phyloP scores from a whole-genome alignment of 2,888 invertebrate species.

The Reticulitermes lucifugus region DNA sequence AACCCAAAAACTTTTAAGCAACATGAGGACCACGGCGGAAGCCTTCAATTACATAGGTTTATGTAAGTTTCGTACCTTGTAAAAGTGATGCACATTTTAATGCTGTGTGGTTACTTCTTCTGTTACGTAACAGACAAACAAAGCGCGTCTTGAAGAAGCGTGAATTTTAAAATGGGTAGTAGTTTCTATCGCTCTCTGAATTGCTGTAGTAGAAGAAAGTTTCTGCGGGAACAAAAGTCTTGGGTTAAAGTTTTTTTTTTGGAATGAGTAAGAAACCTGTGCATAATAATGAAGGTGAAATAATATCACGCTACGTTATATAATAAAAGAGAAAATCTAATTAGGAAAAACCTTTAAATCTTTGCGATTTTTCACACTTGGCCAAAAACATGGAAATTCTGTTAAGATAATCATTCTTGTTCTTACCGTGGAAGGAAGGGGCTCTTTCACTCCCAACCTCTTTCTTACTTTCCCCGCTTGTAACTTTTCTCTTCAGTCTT shows the following conservation, averaged over 20 bases:
- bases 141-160: background rate
- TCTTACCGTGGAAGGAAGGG: background rate
- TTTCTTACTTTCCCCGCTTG: background rate
- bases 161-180: background rate
- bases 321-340: constrained; percentile 50
- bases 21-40: too few relatives aligned
- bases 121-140: too few relatives aligned
- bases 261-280: constrained; percentile 33
- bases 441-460: background rate
- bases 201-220: background rate
- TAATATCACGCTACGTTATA: constrained; percentile 28
- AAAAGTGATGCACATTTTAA: background rate
- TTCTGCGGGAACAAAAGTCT: constrained; percentile 12
- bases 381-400: constrained; percentile 49
- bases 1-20: too few relatives aligned
- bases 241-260: constrained; percentile 8
- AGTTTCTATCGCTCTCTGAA: background rate
- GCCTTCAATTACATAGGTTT: too few relatives aligned
- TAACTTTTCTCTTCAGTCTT: background rate
- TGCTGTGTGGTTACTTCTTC: too few relatives aligned
- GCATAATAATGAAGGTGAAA: constrained; percentile 41
- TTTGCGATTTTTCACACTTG: constrained; percentile 52
- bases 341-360: constrained; percentile 54
- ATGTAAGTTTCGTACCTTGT: background rate
- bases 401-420: constrained; percentile 28